Percentiles rank a stretch among this genome's conserved stretches.
Conservation (phyloP, 2,888 invertebrate species). For the Enoplolaimus lenunculus region DNA sequence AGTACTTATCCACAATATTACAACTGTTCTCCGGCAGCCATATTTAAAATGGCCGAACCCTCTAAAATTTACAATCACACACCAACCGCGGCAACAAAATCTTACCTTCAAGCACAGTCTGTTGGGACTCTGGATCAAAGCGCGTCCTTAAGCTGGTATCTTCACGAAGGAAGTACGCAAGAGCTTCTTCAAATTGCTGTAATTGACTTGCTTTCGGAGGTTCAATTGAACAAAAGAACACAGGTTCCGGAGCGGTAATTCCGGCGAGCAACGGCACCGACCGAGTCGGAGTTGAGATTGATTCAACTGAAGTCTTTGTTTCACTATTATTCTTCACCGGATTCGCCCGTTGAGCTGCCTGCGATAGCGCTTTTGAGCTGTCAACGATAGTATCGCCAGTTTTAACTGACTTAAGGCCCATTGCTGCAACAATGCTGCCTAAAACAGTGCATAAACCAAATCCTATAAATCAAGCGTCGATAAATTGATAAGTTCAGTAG, state of each 20-base stretch:
- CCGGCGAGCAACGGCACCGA: constrained; percentile 45
- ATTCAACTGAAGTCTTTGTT: neutral
- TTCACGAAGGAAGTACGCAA: constrained; percentile 29
- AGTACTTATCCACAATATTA: no score
- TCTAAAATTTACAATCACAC: no score
- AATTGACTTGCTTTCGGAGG: constrained; percentile 65
- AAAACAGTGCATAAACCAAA: constrained; percentile 27
- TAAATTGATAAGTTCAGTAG: no score
- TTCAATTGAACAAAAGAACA: constrained; percentile 90
- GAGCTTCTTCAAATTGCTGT: constrained; percentile 36
- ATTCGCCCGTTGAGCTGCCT: neutral
- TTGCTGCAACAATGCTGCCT: constrained; percentile 78
- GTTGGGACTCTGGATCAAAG: constrained; percentile 47
- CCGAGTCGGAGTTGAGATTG: neutral
- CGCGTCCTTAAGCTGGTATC: constrained; percentile 31
- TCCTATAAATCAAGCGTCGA: no score
- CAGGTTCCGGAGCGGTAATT: constrained; percentile 70
- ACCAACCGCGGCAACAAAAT: no score
- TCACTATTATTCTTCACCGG: neutral
- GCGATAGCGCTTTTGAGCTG: constrained; percentile 23
- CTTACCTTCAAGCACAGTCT: constrained; percentile 44
- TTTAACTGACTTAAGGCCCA: constrained; percentile 65
- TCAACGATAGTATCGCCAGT: constrained; percentile 47
- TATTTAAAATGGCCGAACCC: no score
- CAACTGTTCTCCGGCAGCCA: no score